phyloP scores from a whole-genome alignment of 2,797 vertebrate species.

The Malurus leucopterus region DNA sequence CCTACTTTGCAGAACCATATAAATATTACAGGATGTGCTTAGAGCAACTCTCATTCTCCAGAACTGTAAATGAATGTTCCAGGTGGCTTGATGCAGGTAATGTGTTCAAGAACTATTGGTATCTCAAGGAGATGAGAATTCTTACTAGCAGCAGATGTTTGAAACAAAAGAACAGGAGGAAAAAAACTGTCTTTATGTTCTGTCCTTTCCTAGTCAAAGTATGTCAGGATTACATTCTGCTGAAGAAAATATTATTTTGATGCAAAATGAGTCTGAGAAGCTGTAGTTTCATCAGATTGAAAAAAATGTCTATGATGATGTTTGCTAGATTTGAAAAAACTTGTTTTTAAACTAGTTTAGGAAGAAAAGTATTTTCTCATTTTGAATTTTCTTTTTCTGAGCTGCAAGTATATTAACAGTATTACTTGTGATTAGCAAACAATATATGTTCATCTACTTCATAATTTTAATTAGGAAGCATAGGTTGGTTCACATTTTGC shows the following conservation, averaged over 20 bases:
- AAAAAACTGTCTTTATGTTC: not conserved
- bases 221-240: not conserved
- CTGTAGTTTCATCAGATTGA: not conserved
- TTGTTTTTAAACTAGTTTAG: not conserved
- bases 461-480: not conserved
- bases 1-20: not conserved
- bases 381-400: not conserved
- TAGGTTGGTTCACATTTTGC: not conserved
- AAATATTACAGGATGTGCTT: not conserved
- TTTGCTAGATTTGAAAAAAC: not conserved
- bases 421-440: not conserved
- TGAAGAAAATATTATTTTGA: not conserved
- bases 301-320: not conserved
- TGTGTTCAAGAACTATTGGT: not conserved
- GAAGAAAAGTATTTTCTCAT: not conserved
- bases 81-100: not conserved
- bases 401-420: not conserved
- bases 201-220: not conserved
- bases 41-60: not conserved
- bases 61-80: not conserved
- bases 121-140: not conserved
- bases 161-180: not conserved
- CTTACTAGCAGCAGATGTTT: not conserved
- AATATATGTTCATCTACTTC: not conserved
- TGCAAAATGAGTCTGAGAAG: not conserved